Evolutionary conservation across 2,113 vertebrate genomes (phyloP).

Genomic region (Egretta garzetta): DNA sequence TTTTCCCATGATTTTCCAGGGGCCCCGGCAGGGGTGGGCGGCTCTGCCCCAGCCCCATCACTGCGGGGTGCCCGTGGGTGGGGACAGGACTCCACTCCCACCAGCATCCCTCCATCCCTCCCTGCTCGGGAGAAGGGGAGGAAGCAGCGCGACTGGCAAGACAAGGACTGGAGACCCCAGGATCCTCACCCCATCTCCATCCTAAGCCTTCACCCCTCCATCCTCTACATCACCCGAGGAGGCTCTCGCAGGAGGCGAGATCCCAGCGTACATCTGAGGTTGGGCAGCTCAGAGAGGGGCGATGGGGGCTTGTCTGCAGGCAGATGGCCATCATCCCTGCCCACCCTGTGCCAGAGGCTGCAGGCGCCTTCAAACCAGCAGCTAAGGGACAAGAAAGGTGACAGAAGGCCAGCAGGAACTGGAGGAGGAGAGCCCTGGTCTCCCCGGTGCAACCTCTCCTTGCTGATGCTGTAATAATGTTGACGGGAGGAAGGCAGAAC

Average conservation of each 20-base stretch:
- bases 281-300: not conserved
- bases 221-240: not conserved
- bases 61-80: not conserved
- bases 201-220: not conserved
- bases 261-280: rapidly evolving
- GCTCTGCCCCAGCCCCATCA: not conserved
- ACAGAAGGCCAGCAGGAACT: not conserved
- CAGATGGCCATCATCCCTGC: not conserved
- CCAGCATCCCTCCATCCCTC: not conserved
- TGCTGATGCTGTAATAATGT: not conserved
- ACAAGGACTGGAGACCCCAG: not conserved
- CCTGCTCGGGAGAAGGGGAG: not conserved
- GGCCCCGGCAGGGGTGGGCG: not conserved
- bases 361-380: not conserved
- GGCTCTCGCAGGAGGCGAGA: not conserved
- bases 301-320: not conserved
- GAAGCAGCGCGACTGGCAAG: not conserved
- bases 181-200: not conserved
- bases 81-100: not conserved
- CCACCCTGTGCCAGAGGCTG: not conserved
- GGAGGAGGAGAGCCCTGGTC: not conserved
- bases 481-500: not conserved
- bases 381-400: not conserved
- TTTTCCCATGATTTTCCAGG: not conserved
- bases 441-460: not conserved